phyloP scores from a whole-genome alignment of 2,113 vertebrate species.

The Oostethus manadensis region DNA sequence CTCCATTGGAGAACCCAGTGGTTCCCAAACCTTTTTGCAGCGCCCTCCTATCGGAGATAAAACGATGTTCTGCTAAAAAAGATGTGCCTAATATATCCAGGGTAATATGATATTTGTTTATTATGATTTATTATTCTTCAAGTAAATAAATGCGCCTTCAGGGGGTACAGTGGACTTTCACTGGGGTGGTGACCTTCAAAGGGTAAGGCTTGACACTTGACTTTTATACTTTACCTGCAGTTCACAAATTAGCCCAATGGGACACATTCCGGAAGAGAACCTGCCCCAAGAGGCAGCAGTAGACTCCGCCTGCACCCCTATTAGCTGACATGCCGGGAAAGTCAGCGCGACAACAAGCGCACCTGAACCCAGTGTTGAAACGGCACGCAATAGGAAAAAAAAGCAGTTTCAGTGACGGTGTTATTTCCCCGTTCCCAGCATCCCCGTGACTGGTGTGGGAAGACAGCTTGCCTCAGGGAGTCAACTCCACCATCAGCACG shows the following conservation, averaged over 20 bases:
- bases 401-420: constrained; percentile 29
- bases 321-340: background rate
- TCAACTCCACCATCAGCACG: constrained; percentile 54
- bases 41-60: no score
- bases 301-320: background rate
- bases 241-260: background rate
- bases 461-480: constrained; percentile 48
- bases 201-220: background rate
- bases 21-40: no score
- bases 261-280: background rate
- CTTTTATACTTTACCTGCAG: background rate
- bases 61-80: no score
- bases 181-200: no score
- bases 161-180: no score
- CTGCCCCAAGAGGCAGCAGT: background rate
- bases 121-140: no score
- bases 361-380: no score
- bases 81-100: no score
- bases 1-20: no score
- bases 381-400: background rate
- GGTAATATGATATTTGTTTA: no score
- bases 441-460: constrained; percentile 42
- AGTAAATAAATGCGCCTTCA: no score
- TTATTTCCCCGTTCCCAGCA: constrained; percentile 50
- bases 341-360: no score